Evolutionary conservation across 2,888 invertebrate species (phyloP).

Genomic region (Drosophila lutescens): DNA sequence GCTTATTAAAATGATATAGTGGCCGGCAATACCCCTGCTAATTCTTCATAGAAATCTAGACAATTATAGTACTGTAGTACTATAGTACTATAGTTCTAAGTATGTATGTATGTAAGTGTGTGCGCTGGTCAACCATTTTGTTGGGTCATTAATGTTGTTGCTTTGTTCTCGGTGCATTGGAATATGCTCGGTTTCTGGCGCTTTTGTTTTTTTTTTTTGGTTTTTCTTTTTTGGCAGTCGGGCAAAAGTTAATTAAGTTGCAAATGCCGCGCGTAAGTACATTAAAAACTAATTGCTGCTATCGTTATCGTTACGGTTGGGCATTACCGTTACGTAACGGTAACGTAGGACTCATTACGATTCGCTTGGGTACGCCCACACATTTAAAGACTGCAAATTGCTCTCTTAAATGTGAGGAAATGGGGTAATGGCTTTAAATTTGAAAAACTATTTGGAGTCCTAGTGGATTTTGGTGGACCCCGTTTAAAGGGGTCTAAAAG

Average conservation of each 20-base stretch:
- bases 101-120: conserved; percentile 15
- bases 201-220: background rate
- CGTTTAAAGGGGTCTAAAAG: too few species aligned
- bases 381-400: conserved; percentile 25
- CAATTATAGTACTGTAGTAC: conserved; percentile 16
- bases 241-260: conserved; percentile 69
- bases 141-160: conserved; percentile 51
- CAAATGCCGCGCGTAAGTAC: conserved; percentile 63
- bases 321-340: conserved; percentile 56
- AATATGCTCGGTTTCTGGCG: conserved; percentile 41
- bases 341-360: conserved; percentile 59
- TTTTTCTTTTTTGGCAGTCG: conserved; percentile 22
- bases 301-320: conserved; percentile 41
- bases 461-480: background rate
- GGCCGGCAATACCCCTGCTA: conserved; percentile 37
- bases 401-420: background rate
- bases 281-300: conserved; percentile 71
- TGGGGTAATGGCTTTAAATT: background rate
- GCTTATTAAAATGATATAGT: conserved; percentile 59
- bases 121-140: conserved; percentile 47
- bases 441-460: background rate
- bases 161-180: conserved; percentile 47
- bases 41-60: conserved; percentile 27
- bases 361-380: conserved; percentile 56
- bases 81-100: conserved; percentile 5